Evolutionary conservation across 1,140 invertebrate species (phyloP), one percentile per base, ranked within the genome.

Genomic region (Papilio machaon): DNA sequence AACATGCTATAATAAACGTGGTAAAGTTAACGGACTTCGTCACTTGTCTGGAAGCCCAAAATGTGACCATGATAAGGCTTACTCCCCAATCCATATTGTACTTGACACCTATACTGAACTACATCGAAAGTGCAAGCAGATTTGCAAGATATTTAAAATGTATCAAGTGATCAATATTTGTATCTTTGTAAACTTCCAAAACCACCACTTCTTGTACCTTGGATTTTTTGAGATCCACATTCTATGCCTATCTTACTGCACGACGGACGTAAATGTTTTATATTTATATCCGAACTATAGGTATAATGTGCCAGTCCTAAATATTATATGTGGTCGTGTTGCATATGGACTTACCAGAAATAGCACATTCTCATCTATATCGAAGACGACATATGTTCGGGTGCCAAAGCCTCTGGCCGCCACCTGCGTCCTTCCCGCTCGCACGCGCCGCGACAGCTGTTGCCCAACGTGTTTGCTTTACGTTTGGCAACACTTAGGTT

Each of bases 341-440:
- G 64, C 64, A 70, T 70, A 70, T 49, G 43, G 58, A 46, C 1
- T 78, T 38, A 54, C 77, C 58, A 79, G 43, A 79, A 79, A 79
- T 79, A 79, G 77, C 54, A 60, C 77, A 79, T 79, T 70, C 74
- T 85, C 80, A 79, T 52, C 80, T 70, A 47, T 67, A 74, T 81
- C 54, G 73, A 52, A 15, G 46, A 54, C 49, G 85, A 86, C 89
- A 91, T 91, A 80, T 91, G 89, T 90, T 90, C 77, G 43, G 82
- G 80, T 84, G 85, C 86, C 83, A 86, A 87, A 83, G 83, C 83
- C 83, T 85, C 74, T 85, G 82, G 76, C 64, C 74, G 87, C 88
- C 92, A 93, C 91, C 92, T 94, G 92, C 92, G 89, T 92, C 90
- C 92, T 89, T 94, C 89, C 89, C 87, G 83, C 89, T 89, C 91